A percentile compares a stretch with the other conserved stretches of the same genome.
Evolutionary conservation across 2,797 vertebrate species (phyloP).

Genomic region (Sciurus carolinensis): DNA sequence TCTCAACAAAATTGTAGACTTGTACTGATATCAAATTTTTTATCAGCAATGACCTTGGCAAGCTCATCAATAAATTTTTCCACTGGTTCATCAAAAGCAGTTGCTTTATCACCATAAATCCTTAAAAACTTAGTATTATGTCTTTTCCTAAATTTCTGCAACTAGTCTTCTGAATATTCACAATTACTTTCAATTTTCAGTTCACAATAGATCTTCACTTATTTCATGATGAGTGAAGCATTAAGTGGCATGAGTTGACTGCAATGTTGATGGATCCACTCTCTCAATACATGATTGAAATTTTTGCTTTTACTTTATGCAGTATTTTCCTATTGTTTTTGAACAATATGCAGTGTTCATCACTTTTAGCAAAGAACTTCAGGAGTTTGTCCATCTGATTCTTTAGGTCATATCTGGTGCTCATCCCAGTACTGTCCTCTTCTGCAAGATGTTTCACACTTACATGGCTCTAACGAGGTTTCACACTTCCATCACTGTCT

Average conservation of each 20-base stretch:
- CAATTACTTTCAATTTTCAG: background rate
- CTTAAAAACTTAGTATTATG: background rate
- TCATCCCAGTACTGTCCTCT: background rate
- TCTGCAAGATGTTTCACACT: background rate
- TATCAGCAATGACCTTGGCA: background rate
- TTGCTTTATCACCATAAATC: background rate
- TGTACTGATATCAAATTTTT: background rate
- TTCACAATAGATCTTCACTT: background rate
- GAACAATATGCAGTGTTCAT: background rate
- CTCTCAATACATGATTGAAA: background rate
- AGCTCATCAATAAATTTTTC: background rate
- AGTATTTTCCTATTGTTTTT: background rate
- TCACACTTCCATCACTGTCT: background rate
- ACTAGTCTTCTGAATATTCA: background rate
- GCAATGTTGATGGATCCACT: background rate
- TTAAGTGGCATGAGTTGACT: background rate
- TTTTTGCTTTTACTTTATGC: background rate
- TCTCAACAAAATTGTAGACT: background rate
- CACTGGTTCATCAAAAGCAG: background rate
- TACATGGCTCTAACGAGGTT: background rate
- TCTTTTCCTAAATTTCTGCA: background rate
- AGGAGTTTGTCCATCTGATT: background rate
- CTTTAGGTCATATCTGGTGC: background rate
- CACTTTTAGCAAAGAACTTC: background rate
- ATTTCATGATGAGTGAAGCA: background rate